Base-by-base conservation (phyloP, 2,888 invertebrate genomes). In the Oxytorus armatus region DNA sequence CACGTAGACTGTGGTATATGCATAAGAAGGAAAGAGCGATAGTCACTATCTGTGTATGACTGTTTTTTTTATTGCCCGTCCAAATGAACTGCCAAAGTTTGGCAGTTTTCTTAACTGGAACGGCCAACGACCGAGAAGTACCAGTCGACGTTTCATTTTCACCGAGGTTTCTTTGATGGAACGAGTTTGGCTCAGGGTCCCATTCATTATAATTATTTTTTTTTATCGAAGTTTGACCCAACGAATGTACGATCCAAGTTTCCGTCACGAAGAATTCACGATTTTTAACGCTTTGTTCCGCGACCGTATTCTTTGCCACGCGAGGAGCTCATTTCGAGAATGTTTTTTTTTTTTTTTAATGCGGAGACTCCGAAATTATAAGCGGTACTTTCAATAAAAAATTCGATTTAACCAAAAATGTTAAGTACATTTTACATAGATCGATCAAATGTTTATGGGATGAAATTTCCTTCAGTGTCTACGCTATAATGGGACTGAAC, bases 201-300 rank as follows among this genome's bases (percentile, higher is more conserved):
- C 29, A 11, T 72, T 39, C n/a, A 18, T 44, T 66, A 33, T 74
- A 39, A 44, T 51, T 65, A 25, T 14, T 68, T 74, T 47, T 69
- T 76, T 77, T 69, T 70, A 82, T 83, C 75, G 82, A 84, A 70
- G 82, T 79, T 82, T 77, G 82, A 85, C 85, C 66, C 76, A 81
- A 81, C 53, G 69, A 53, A 79, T 83, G 84, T 84, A 84, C 82
- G 78, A 83, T 80, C 82, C 69, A 85, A 85, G 83, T 87, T 89
- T 84, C 61, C 59, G 75, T 76, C 76, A 61, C 51, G 68, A 57
- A 76, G 42, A 10, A 61, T 14, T 49, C 59, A 59, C 10, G 47
- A 42, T 39, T 66, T 39, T 59, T 16, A 36, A 29, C 29, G 29
- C 61, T 25, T 11, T 49, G 14, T 23, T 33, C 44, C 47, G n/a